Conservation (phyloP, 64 coral and sea anemone species). For the Exaiptasia diaphana region DNA sequence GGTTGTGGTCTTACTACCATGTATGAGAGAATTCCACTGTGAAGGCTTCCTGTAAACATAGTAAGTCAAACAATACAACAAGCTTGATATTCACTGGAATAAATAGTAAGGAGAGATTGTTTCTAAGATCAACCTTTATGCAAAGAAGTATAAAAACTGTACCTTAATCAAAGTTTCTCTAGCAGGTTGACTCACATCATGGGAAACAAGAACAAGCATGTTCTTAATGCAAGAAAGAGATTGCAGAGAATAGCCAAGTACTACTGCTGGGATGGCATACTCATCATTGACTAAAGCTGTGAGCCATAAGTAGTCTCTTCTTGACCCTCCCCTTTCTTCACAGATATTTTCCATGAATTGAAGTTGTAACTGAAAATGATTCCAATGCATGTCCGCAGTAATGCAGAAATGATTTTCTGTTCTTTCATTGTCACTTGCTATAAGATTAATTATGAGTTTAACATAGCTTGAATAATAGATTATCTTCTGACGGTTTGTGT, state of each 20-base stretch:
- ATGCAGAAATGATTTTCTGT: background rate
- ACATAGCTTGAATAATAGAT: constrained; percentile 21
- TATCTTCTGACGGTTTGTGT: no score
- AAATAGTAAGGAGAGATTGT: no score
- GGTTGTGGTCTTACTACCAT: no score
- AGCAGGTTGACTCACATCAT: background rate
- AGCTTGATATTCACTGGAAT: no score
- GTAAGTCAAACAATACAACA: no score
- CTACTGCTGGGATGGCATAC: constrained; percentile 18
- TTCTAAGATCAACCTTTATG: no score
- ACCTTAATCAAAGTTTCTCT: background rate
- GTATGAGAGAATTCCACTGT: no score
- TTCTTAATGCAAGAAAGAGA: constrained; percentile 66
- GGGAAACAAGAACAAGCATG: constrained; percentile 54
- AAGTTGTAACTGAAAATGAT: background rate
- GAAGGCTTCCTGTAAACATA: no score
- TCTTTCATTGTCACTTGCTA: background rate
- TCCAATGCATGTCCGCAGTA: background rate
- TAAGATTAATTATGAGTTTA: background rate
- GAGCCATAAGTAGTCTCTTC: constrained; percentile 26
- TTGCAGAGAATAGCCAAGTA: constrained; percentile 44
- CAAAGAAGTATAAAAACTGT: no score
- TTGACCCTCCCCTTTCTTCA: background rate
- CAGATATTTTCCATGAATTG: background rate
- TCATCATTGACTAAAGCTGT: constrained; percentile 57